Base-by-base conservation (phyloP, 2,113 vertebrate species). In the Lycaon pictus region DNA sequence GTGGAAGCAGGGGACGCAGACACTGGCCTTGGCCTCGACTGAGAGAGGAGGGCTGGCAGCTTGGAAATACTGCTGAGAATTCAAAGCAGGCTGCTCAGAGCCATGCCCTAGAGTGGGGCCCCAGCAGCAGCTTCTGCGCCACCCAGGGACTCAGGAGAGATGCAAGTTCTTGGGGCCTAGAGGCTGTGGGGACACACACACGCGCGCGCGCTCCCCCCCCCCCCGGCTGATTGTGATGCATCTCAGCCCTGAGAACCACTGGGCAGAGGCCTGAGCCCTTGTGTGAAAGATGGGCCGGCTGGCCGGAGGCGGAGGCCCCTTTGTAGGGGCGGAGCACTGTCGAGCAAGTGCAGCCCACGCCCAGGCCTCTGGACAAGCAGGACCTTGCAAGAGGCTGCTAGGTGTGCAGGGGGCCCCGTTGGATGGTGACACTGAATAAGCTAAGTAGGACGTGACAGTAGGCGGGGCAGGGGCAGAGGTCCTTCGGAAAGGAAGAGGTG, bases 181-280 rank as follows among this genome's bases (percentile, higher is more conserved):
- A 60, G 58, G 58, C 35, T 48, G 6, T 29, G 9, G 3, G 16
- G 5, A 11, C 10, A 43, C 43, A 43, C 43, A 43, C 43, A 43
- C 43, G 4, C 43, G 3, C 37, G 3, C 37, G 1, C 37, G 4
- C 37, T 1, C 43, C 1, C 43, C 15, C 10, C 20, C 27, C 7
- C 11, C 35, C n/a, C 23, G 13, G 32, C 53, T 63, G 58, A 67
- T 53, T 76, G 35, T 48, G 53, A 76, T 37, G 60, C 6, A 5
- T 4, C 51, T 63, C 5, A 25, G 37, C 11, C 62, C 13, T 62
- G 62, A 62, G 29, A 29, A 76, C 15, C 1, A 1, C n/a, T 29
- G 35, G 17, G 20, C 22, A 43, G 55, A 35, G 62, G 12, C 60
- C 53, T 10, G 8, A 11, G 29, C 63, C 69, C 29, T 29, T 22